Percentiles rank a stretch among this genome's conserved stretches.
Conservation (phyloP, 30 jellyfish, hydroid and myxozoan species). For the Pseudorhiza aurosa region DNA sequence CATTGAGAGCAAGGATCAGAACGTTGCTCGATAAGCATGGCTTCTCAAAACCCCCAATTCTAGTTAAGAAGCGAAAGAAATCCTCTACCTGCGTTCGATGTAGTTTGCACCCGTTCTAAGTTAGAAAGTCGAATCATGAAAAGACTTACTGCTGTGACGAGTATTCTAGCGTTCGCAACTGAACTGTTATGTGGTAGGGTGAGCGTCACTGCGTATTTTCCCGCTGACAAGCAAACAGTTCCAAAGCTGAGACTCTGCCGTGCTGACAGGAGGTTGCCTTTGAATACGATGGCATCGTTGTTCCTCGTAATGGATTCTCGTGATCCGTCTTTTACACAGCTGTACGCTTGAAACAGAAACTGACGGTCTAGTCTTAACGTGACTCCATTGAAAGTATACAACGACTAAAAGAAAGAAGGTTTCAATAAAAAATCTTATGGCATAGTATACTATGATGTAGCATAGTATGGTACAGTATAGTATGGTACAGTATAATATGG, state of each 20-base stretch:
- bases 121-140: no score
- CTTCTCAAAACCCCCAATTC: no score
- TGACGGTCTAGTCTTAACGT: constrained; percentile 29
- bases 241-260: constrained; percentile 79
- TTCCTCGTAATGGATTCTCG: constrained; percentile 26
- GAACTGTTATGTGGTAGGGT: constrained; percentile 80
- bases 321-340: constrained; percentile 70
- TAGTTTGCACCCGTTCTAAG: no score
- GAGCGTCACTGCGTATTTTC: constrained; percentile 65
- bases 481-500: neutral
- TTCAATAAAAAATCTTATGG: no score
- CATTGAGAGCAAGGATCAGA: no score
- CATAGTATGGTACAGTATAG: neutral
- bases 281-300: constrained; percentile 26
- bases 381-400: constrained; percentile 26
- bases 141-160: constrained; percentile 74
- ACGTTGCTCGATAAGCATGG: no score
- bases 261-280: constrained; percentile 30
- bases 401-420: constrained; percentile 22
- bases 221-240: constrained; percentile 73
- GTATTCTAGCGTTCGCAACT: constrained; percentile 64
- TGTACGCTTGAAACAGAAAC: constrained; percentile 48
- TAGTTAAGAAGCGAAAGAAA: no score
- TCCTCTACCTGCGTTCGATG: no score
- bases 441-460: no score